These are phyloP conservation scores for Cherax quadricarinatus DNA, from an alignment of 1,140 invertebrate species.

Conservation along the genomic window DNA sequence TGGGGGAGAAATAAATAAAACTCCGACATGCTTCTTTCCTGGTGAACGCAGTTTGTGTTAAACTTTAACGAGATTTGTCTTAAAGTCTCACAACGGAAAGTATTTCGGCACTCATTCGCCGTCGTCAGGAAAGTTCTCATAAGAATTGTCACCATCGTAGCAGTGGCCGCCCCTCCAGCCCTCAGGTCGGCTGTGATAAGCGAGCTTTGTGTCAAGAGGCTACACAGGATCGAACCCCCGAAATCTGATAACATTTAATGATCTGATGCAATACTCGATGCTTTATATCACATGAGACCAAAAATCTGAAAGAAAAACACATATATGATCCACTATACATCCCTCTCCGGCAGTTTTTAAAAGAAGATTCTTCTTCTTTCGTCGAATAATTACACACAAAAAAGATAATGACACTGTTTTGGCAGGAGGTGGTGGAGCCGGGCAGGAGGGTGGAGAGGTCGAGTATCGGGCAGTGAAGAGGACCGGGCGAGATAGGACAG, in stretches of 20 bases:
- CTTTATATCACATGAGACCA: background rate
- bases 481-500: background rate
- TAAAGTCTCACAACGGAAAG: too few relatives aligned
- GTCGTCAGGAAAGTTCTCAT: too few relatives aligned
- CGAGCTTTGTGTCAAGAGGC: constrained; percentile 8
- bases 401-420: background rate
- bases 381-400: too few relatives aligned
- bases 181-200: constrained; percentile 15
- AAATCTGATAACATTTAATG: constrained; percentile 7
- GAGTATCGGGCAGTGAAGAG: background rate
- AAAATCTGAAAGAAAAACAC: background rate
- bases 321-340: too few relatives aligned
- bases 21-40: too few relatives aligned
- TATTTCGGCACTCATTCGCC: too few relatives aligned
- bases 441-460: constrained; percentile 12
- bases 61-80: too few relatives aligned
- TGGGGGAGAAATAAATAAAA: too few relatives aligned
- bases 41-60: too few relatives aligned
- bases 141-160: background rate
- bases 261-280: background rate
- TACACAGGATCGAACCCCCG: constrained; percentile 16
- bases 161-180: background rate
- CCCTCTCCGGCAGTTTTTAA: too few relatives aligned
- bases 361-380: too few relatives aligned
- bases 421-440: background rate